Conservation (phyloP, 1,140 invertebrate genomes). For the Chrysomallon squamiferum region DNA sequence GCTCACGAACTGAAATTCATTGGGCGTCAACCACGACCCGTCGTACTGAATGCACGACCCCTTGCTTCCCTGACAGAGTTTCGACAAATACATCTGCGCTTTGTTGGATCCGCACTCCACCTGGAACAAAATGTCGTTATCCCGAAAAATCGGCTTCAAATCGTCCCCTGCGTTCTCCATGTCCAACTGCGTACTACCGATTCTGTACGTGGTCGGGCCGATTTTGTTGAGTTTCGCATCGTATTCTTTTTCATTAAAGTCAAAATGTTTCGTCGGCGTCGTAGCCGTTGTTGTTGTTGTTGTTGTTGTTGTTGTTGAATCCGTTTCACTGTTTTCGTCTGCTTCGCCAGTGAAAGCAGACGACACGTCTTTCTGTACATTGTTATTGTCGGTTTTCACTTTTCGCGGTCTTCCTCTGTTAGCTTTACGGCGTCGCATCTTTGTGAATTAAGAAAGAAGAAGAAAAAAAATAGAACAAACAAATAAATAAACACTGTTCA, state of each 20-base stretch:
- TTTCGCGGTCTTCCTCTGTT: background rate
- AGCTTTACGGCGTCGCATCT: background rate
- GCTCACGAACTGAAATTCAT: constrained; percentile 66
- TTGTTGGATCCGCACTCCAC: constrained; percentile 64
- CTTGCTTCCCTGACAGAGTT: constrained; percentile 63
- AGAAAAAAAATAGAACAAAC: too few species aligned
- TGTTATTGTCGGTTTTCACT: background rate
- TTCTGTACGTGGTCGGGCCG: constrained; percentile 24
- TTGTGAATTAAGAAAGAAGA: background rate
- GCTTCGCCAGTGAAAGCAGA: background rate
- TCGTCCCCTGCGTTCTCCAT: constrained; percentile 47
- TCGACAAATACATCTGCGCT: constrained; percentile 60
- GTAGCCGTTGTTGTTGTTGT: background rate
- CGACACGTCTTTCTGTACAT: too few species aligned
- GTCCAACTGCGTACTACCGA: constrained; percentile 27
- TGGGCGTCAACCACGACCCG: constrained; percentile 65
- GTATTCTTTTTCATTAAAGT: background rate
- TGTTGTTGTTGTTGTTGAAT: background rate
- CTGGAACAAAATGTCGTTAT: constrained; percentile 62
- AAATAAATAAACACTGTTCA: background rate
- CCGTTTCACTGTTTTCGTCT: background rate
- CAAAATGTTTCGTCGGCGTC: constrained; percentile 1
- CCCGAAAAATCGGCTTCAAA: constrained; percentile 51
- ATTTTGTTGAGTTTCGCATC: constrained; percentile 11
- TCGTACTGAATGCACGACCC: constrained; percentile 62